These are phyloP conservation scores for Dynastes grantii DNA, from an alignment of 2,888 invertebrate genomes.

Conservation along the genomic window DNA sequence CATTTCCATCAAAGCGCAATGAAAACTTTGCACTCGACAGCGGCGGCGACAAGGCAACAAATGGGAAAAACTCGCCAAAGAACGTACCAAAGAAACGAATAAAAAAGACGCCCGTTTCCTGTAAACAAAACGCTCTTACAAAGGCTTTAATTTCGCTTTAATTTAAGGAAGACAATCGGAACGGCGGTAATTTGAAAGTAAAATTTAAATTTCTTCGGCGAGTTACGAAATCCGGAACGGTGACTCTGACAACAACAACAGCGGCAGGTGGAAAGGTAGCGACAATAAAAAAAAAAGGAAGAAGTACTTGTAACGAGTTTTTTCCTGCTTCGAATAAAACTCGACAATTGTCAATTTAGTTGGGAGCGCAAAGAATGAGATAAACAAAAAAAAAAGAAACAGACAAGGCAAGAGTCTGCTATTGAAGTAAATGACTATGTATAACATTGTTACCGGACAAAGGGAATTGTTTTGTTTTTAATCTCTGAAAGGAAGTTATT, in stretches of 20 bases:
- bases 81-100: neutral
- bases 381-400: neutral
- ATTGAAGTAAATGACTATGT: too few relatives aligned
- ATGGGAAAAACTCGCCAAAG: conserved; percentile 2
- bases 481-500: too few relatives aligned
- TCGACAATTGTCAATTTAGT: conserved; percentile 7
- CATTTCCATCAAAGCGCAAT: conserved; percentile 18
- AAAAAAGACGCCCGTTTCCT: conserved; percentile 10
- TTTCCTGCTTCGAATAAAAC: neutral
- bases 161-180: conserved; percentile 38
- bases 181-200: conserved; percentile 36
- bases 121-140: conserved; percentile 37
- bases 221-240: neutral
- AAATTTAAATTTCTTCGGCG: conserved; percentile 30
- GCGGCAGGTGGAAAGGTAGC: neutral
- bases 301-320: neutral
- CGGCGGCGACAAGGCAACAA: neutral
- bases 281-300: neutral
- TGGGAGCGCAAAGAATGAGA: neutral
- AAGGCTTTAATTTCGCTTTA: conserved; percentile 40
- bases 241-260: neutral
- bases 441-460: too few relatives aligned
- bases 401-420: too few relatives aligned
- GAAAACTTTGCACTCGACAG: conserved; percentile 15
- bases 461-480: too few relatives aligned